Conservation (phyloP, 2,113 vertebrate genomes). For the Atherinomorus stipes region DNA sequence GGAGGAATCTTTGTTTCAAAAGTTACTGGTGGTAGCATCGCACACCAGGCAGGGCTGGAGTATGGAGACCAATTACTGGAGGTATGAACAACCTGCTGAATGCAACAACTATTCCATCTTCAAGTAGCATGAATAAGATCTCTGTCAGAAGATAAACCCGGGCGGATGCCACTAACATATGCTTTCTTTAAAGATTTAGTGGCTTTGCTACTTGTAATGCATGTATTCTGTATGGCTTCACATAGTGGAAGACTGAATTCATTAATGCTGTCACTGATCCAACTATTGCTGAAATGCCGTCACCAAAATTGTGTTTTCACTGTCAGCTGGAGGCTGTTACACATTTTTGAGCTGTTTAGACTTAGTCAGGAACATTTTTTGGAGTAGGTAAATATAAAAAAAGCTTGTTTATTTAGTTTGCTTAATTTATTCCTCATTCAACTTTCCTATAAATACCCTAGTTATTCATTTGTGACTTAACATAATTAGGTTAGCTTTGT, state of each 20-base stretch:
- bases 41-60: conserved; percentile 96
- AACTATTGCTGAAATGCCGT: conserved; percentile 27
- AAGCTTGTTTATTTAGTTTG: not conserved
- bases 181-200: conserved; percentile 15
- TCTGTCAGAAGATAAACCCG: not conserved
- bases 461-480: not conserved
- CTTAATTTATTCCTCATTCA: not conserved
- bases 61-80: conserved; percentile 98
- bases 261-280: conserved; percentile 27
- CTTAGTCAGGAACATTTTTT: not conserved
- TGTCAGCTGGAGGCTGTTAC: not conserved
- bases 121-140: conserved; percentile 27
- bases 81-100: conserved; percentile 80
- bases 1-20: conserved; percentile 98
- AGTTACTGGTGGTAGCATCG: conserved; percentile 95
- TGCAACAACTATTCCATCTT: conserved; percentile 9
- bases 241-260: conserved; percentile 1
- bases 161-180: conserved; percentile 1
- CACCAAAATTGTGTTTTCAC: not conserved
- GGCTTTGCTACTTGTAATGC: conserved; percentile 2
- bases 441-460: not conserved
- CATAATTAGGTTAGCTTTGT: not conserved
- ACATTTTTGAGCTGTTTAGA: not conserved
- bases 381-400: not conserved
- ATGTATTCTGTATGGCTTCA: conserved; percentile 11